phyloP scores from a whole-genome alignment of 2,113 vertebrate species.

The Spermophilus dauricus region DNA sequence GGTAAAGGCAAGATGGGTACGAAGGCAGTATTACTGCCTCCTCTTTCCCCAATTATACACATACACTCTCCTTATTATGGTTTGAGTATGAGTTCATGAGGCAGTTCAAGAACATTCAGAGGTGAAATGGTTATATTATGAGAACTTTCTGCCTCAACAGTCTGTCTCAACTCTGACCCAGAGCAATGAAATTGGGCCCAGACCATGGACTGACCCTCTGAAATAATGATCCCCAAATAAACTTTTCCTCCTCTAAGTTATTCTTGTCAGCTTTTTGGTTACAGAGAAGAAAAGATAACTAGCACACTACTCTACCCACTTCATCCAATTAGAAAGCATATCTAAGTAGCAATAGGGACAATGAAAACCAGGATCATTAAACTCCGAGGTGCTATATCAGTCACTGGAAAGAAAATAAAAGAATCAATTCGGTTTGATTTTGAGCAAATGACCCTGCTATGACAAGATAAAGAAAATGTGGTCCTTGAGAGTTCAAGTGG shows the following conservation, averaged over 20 bases:
- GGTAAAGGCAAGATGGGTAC: not conserved
- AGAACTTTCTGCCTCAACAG: too few species aligned
- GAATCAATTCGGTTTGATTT: slow-evolving; percentile 55
- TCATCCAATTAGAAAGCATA: not conserved
- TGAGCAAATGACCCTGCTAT: slow-evolving; percentile 48
- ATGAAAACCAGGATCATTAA: not conserved
- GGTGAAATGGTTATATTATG: too few species aligned
- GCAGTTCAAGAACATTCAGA: too few species aligned
- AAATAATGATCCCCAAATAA: too few species aligned
- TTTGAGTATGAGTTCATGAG: too few species aligned
- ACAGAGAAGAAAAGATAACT: too few species aligned
- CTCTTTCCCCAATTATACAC: not conserved
- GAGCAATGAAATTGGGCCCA: too few species aligned
- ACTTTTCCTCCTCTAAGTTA: too few species aligned
- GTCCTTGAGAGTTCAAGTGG: not conserved
- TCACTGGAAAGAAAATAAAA: slow-evolving; percentile 64
- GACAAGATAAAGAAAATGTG: slow-evolving; percentile 40
- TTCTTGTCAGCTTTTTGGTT: too few species aligned
- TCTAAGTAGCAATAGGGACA: not conserved
- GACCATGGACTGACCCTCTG: too few species aligned
- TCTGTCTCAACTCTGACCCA: too few species aligned
- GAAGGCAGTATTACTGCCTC: not conserved
- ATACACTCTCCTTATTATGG: not conserved
- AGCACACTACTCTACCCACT: not conserved
- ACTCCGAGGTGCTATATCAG: not conserved